Percentiles rank a stretch among this genome's conserved stretches.
These are phyloP conservation scores for Sapajus apella DNA, from an alignment of 2,113 vertebrate species.

Conservation along the genomic window DNA sequence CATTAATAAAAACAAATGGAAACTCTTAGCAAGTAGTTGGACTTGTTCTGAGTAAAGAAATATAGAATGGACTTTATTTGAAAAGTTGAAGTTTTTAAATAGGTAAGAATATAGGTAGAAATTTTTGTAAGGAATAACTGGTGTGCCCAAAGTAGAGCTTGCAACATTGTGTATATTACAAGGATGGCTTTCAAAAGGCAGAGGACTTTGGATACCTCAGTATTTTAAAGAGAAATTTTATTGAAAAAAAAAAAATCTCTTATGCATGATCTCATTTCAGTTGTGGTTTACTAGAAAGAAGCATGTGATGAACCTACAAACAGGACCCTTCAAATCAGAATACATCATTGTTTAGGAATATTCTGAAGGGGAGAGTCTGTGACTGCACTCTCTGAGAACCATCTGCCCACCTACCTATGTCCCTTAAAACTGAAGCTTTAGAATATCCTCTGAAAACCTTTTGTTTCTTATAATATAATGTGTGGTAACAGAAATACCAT, in stretches of 20 bases:
- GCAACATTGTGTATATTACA: neutral
- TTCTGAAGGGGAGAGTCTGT: constrained; percentile 7
- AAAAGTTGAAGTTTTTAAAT: constrained; percentile 12
- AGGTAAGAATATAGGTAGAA: neutral
- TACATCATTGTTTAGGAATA: neutral
- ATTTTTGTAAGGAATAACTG: constrained; percentile 9
- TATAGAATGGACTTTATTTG: neutral
- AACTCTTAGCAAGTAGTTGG: neutral
- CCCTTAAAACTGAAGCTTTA: constrained; percentile 20
- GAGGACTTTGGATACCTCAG: neutral
- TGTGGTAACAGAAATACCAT: neutral
- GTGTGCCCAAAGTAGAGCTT: neutral
- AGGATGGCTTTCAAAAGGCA: neutral
- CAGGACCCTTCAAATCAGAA: neutral
- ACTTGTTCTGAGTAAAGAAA: neutral
- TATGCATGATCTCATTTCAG: neutral
- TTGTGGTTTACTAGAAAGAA: constrained; percentile 28
- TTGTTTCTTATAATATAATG: constrained; percentile 18
- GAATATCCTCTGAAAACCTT: constrained; percentile 27
- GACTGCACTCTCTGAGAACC: neutral
- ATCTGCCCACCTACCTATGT: neutral
- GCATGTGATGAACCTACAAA: neutral
- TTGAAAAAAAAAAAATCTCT: neutral
- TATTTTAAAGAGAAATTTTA: neutral
- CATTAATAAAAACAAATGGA: neutral